Base-by-base conservation (phyloP, 1,140 invertebrate genomes). In the Leucophenga varia region DNA sequence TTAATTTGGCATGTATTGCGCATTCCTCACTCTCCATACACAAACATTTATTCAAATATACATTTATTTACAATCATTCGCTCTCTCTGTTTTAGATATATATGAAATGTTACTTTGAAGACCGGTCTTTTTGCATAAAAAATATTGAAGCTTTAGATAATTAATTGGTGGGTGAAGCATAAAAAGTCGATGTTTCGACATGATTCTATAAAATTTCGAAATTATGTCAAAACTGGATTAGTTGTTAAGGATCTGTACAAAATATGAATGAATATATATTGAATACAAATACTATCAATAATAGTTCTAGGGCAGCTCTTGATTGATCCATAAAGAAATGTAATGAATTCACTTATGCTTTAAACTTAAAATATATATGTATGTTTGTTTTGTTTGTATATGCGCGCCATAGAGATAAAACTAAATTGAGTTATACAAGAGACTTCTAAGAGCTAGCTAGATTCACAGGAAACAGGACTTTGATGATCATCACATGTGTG, bases 401-500 rank as follows among this genome's bases (percentile, higher is more conserved):
- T 34, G 12, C 25, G 25, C 25, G 25, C 25, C 25, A 12, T 34
- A 34, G 13, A n/a, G 13, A n/a, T 10, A 34, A 10, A 34, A 34
- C 12, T 10, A 10, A 10, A 34, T 34, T 14, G 32, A 34, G 13
- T 34, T 34, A 34, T 34, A n/a, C n/a, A 14, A 34, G 32, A 44
- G 42, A 53, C 58, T n/a, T n/a, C n/a, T 65, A 65, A 65, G 55
- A 67, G 53, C 63, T 65, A 67, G 53, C 63, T 65, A 65, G 59
- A 65, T 65, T 65, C 63, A 65, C 63, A 65, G 63, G 63, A 65
- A 65, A 67, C 55, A 57, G 63, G 63, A 65, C 63, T 64, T 67
- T 52, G 63, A 65, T 65, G 63, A 63, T 65, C 63, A 65, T 67
- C 63, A 65, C 59, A 67, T 63, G 53, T 64, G 61, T 63, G 49